phyloP scores from a whole-genome alignment of 2,888 invertebrate species.

The Laothoe populi region DNA sequence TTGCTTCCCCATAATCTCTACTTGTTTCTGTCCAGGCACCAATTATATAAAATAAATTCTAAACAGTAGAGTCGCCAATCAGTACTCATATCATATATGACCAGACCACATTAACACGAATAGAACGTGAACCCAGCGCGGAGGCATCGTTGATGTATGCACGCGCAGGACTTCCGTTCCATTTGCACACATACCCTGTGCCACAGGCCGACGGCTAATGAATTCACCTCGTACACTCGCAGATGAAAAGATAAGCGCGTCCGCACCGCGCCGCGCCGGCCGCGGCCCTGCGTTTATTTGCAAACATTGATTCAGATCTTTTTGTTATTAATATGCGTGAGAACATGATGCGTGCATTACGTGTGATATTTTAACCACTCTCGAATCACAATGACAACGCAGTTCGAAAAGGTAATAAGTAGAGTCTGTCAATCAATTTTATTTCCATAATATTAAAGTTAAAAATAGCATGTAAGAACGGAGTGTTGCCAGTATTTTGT shows the following conservation, averaged over 20 bases:
- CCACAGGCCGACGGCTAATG: slow-evolving; percentile 57
- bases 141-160: slow-evolving; percentile 22
- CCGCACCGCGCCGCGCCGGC: slow-evolving; percentile 64
- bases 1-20: not conserved
- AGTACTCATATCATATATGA: not conserved
- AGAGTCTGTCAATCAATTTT: too few relatives aligned
- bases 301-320: slow-evolving; percentile 1
- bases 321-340: slow-evolving; percentile 16
- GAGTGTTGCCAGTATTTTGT: too few relatives aligned
- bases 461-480: too few relatives aligned
- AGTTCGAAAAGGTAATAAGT: too few relatives aligned
- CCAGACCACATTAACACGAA: not conserved
- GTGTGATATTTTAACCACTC: too few relatives aligned
- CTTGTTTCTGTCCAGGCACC: not conserved
- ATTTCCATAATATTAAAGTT: too few relatives aligned
- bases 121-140: not conserved
- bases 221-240: slow-evolving; percentile 71
- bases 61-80: not conserved
- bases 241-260: slow-evolving; percentile 77
- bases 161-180: slow-evolving; percentile 65
- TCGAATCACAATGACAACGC: too few relatives aligned
- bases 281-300: slow-evolving; percentile 27
- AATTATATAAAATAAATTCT: not conserved
- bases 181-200: slow-evolving; percentile 72
- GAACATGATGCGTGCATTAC: slow-evolving; percentile 2